Evolutionary conservation across 1,140 invertebrate species (phyloP).

Genomic region (Drosophila mayri): DNA sequence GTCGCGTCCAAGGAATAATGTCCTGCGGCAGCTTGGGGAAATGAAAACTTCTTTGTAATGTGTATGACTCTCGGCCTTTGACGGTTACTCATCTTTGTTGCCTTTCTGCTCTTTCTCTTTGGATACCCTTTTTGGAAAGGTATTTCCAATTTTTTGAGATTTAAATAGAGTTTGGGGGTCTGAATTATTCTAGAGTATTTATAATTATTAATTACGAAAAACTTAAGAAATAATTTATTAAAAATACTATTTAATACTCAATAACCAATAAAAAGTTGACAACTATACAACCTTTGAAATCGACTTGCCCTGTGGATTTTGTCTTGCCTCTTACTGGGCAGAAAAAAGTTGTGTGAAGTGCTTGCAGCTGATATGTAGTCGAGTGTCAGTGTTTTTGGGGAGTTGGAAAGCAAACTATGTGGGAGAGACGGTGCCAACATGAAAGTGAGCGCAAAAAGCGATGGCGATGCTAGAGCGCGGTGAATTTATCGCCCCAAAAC

Average conservation of each 20-base stretch:
- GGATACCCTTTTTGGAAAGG: not conserved
- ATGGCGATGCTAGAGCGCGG: slow-evolving; percentile 13
- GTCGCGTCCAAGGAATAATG: slow-evolving; percentile 62
- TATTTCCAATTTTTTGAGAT: not conserved
- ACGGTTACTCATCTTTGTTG: slow-evolving; percentile 11
- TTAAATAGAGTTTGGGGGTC: not conserved
- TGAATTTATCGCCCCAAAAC: slow-evolving; percentile 65
- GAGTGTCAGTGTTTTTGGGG: slow-evolving; percentile 47
- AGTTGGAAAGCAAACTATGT: slow-evolving; percentile 61
- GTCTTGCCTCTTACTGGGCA: slow-evolving; percentile 12
- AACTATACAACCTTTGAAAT: too few relatives aligned
- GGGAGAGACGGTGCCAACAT: slow-evolving; percentile 40
- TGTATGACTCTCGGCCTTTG: slow-evolving; percentile 57
- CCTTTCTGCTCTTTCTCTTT: not conserved
- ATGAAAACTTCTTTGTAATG: slow-evolving; percentile 82
- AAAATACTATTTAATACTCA: not conserved
- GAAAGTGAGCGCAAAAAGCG: slow-evolving; percentile 75
- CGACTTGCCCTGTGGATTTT: not conserved
- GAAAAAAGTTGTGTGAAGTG: slow-evolving; percentile 68
- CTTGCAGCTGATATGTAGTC: slow-evolving; percentile 74
- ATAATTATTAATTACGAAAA: not conserved
- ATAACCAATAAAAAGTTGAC: not conserved
- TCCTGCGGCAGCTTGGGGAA: slow-evolving; percentile 70
- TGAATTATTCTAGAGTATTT: not conserved
- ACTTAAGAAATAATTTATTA: not conserved